These are phyloP conservation scores for Parotocinclus haroldoi DNA, from an alignment of 2,797 vertebrate species.

Conservation along the genomic window DNA sequence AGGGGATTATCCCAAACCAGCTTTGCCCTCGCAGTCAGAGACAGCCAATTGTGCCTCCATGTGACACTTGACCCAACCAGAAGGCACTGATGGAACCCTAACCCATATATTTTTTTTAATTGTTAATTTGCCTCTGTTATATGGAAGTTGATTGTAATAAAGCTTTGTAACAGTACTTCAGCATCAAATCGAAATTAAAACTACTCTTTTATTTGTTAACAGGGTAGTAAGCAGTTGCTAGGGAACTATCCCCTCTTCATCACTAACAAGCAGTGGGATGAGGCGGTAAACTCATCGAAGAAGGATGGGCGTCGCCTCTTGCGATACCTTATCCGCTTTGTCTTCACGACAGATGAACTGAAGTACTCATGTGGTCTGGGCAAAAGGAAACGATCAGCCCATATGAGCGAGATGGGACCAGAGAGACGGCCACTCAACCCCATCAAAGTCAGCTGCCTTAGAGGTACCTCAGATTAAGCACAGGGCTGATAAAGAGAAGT, in stretches of 20 bases:
- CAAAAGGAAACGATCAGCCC: constrained; percentile 98
- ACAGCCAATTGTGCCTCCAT: no score
- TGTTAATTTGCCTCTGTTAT: not conserved
- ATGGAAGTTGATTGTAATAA: not conserved
- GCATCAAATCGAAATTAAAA: not conserved
- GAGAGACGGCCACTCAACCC: constrained; percentile 98
- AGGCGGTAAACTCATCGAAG: constrained; percentile 98
- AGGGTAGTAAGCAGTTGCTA: constrained; percentile 97
- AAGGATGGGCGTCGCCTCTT: constrained; percentile 94
- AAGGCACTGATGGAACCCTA: no score
- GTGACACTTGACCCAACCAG: no score
- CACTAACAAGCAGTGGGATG: constrained; percentile 98
- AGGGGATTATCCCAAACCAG: no score
- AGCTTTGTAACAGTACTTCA: not conserved
- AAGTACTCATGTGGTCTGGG: constrained; percentile 99
- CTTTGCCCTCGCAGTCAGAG: no score
- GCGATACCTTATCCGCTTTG: constrained; percentile 97
- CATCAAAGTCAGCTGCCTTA: constrained; percentile 99
- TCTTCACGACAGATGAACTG: constrained; percentile 98
- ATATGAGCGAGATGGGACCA: constrained; percentile 92
- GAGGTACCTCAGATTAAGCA: constrained; percentile 76
- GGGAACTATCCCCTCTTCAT: constrained; percentile 98
- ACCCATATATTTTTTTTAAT: no score
- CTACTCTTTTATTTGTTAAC: constrained; percentile 25
- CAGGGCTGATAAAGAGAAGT: no score